A percentile compares a stretch with the other conserved stretches of the same genome.
Evolutionary conservation across 2,888 invertebrate genomes (phyloP).

Genomic region (Agonopterix alstromeriana): DNA sequence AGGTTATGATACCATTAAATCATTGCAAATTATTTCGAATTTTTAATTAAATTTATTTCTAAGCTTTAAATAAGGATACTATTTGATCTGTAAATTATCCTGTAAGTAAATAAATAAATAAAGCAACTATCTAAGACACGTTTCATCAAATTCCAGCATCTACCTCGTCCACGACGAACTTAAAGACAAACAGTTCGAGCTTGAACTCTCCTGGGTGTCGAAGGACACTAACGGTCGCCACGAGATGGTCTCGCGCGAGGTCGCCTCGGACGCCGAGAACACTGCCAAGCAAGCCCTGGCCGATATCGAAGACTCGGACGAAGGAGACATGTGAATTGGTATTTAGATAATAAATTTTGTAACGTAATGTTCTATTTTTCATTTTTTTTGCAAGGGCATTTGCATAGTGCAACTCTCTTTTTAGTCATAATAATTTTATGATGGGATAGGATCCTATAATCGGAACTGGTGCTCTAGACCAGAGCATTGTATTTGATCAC

Average conservation of each 20-base stretch:
- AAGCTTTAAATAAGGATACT: too few relatives aligned
- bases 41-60: too few relatives aligned
- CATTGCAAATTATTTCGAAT: too few relatives aligned
- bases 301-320: constrained; percentile 91
- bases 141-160: constrained; percentile 75
- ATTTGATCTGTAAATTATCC: too few relatives aligned
- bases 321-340: constrained; percentile 80
- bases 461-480: too few relatives aligned
- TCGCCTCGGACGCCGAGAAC: constrained; percentile 90
- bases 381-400: neutral
- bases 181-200: constrained; percentile 96
- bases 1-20: too few relatives aligned
- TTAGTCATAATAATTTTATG: too few relatives aligned
- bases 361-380: constrained; percentile 21
- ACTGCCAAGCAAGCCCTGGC: constrained; percentile 91
- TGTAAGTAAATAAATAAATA: too few relatives aligned
- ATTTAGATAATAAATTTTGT: constrained; percentile 54
- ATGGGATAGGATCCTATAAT: too few relatives aligned
- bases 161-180: constrained; percentile 94
- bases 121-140: too few relatives aligned
- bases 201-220: constrained; percentile 97
- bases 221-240: constrained; percentile 87
- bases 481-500: too few relatives aligned
- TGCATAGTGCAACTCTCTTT: too few relatives aligned
- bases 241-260: constrained; percentile 85